Evolutionary conservation across 2,888 invertebrate species (phyloP).

Genomic region (Scaptomyza parva): DNA sequence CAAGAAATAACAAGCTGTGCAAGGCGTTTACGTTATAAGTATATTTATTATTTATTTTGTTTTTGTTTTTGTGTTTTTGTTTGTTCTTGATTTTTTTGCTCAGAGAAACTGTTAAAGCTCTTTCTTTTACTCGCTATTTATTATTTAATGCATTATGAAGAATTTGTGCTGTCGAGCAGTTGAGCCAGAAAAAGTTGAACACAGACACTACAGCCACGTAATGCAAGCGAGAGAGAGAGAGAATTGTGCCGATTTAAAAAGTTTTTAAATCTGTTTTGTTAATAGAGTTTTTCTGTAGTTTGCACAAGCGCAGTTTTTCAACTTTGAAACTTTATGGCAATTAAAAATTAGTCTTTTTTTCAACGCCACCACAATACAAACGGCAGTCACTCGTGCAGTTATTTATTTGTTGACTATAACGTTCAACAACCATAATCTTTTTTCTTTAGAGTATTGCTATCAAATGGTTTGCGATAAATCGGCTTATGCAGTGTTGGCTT

Average conservation of each 20-base stretch:
- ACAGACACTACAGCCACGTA: not conserved
- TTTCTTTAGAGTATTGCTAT: not conserved
- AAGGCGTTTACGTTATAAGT: too few relatives aligned
- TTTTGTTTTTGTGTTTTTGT: too few relatives aligned
- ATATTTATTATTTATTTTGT: not conserved
- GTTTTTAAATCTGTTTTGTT: conserved; percentile 3
- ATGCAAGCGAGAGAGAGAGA: too few relatives aligned
- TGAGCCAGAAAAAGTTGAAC: not conserved
- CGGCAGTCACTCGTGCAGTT: not conserved
- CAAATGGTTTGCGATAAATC: not conserved
- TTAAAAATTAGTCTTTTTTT: not conserved
- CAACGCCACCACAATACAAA: not conserved
- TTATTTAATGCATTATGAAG: not conserved
- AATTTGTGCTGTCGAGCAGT: not conserved
- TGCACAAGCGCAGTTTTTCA: not conserved
- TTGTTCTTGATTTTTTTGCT: not conserved
- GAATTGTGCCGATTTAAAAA: not conserved
- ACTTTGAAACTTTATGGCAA: conserved; percentile 3
- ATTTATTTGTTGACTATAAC: not conserved
- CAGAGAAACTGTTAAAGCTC: not conserved
- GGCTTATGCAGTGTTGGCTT: too few relatives aligned
- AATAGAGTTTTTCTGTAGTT: not conserved
- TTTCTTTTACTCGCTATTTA: not conserved
- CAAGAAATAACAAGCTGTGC: not conserved
- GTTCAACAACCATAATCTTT: not conserved